phyloP scores from a whole-genome alignment of 2,113 vertebrate genomes.

The Crotalus helleri region DNA sequence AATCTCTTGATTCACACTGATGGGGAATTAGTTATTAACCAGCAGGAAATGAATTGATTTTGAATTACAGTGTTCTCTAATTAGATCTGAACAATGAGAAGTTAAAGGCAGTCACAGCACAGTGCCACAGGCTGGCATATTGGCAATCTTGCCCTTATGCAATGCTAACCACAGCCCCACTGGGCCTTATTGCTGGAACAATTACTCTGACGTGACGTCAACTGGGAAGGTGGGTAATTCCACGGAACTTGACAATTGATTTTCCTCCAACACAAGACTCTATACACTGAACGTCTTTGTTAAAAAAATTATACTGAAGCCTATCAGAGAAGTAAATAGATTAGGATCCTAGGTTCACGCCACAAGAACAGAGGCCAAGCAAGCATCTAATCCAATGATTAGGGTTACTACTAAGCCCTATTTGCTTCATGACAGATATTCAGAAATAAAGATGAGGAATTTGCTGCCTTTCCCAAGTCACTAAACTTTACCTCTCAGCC shows the following conservation, averaged over 20 bases:
- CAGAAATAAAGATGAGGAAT: not conserved
- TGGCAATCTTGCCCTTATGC: constrained; percentile 41
- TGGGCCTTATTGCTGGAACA: constrained; percentile 42
- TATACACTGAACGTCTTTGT: constrained; percentile 24
- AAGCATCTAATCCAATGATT: not conserved
- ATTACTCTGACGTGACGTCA: constrained; percentile 41
- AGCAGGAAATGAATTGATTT: constrained; percentile 68
- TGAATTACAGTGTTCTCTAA: constrained; percentile 63
- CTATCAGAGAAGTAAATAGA: not conserved
- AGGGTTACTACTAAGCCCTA: not conserved
- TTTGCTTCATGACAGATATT: not conserved
- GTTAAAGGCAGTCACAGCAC: constrained; percentile 43
- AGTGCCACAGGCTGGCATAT: constrained; percentile 43
- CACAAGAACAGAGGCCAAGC: not conserved
- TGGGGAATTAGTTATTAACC: constrained; percentile 56
- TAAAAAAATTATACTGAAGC: constrained; percentile 24
- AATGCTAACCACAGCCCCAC: constrained; percentile 34
- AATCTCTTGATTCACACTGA: constrained; percentile 52
- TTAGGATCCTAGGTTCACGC: not conserved
- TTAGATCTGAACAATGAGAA: constrained; percentile 64
- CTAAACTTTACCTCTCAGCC: not conserved
- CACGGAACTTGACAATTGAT: constrained; percentile 36
- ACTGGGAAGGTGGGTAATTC: constrained; percentile 1
- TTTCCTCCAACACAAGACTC: constrained; percentile 35
- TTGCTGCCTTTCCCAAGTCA: not conserved